A percentile compares a stretch with the other conserved stretches of the same genome.
phyloP scores from a whole-genome alignment of 2,888 invertebrate species.

The Chouioia cunea region DNA sequence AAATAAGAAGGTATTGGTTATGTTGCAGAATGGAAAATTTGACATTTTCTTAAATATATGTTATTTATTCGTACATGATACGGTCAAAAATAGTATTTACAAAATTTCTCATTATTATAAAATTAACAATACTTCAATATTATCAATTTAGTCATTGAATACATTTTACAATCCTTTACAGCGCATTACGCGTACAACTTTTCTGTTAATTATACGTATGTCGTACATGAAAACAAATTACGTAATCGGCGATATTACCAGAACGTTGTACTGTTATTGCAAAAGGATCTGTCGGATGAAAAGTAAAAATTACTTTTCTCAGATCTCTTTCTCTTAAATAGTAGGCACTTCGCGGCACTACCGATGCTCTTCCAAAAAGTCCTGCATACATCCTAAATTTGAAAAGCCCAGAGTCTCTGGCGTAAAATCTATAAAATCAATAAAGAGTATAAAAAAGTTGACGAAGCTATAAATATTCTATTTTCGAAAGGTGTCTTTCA shows the following conservation, averaged over 20 bases:
- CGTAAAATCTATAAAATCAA: conserved; percentile 78
- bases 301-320: conserved; percentile 91
- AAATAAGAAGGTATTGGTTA: too few species aligned
- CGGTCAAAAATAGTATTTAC: too few species aligned
- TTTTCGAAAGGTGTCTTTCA: too few species aligned
- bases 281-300: conserved; percentile 96
- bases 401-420: conserved; percentile 82
- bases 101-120: too few species aligned
- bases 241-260: conserved; percentile 83
- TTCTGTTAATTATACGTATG: conserved; percentile 66
- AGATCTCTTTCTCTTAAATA: too few species aligned
- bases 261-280: conserved; percentile 95
- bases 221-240: conserved; percentile 94
- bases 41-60: too few species aligned
- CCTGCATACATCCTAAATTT: conserved; percentile 84
- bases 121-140: too few species aligned
- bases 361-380: conserved; percentile 74
- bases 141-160: conserved; percentile 11
- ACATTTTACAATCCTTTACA: conserved; percentile 21
- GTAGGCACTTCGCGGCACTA: conserved; percentile 70
- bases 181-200: neutral
- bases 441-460: neutral
- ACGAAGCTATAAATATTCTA: too few species aligned
- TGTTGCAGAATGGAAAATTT: too few species aligned
- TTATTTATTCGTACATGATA: too few species aligned